These are phyloP conservation scores for Eulemur albifrons DNA, from an alignment of 2,797 vertebrate species.

Conservation along the genomic window DNA sequence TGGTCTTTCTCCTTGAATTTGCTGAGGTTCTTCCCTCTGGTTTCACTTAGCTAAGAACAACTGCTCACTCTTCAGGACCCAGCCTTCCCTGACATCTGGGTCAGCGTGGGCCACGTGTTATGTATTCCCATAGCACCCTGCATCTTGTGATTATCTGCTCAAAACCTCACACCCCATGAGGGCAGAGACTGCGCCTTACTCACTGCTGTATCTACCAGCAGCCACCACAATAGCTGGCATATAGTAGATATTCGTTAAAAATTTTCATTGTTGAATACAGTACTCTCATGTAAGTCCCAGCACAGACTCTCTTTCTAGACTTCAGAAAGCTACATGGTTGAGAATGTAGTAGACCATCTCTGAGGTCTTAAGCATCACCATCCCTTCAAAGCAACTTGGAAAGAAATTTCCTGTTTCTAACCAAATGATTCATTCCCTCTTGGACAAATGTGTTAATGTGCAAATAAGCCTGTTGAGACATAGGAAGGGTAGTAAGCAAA, in stretches of 20 bases:
- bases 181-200: background rate
- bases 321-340: background rate
- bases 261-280: background rate
- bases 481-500: background rate
- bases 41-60: background rate
- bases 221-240: background rate
- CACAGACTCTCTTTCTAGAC: background rate
- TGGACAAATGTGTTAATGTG: background rate
- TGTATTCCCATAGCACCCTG: background rate
- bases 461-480: background rate
- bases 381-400: background rate
- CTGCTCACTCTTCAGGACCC: background rate
- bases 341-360: background rate
- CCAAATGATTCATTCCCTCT: background rate
- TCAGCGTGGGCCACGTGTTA: background rate
- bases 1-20: background rate
- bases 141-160: background rate
- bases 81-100: background rate
- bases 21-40: background rate
- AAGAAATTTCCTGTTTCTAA: conserved; percentile 32
- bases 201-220: background rate
- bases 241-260: background rate
- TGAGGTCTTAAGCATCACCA: background rate
- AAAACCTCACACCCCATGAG: too few species aligned
- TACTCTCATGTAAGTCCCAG: background rate